These are phyloP conservation scores for Andricus curvator DNA, from an alignment of 2,888 invertebrate species.

Conservation along the genomic window DNA sequence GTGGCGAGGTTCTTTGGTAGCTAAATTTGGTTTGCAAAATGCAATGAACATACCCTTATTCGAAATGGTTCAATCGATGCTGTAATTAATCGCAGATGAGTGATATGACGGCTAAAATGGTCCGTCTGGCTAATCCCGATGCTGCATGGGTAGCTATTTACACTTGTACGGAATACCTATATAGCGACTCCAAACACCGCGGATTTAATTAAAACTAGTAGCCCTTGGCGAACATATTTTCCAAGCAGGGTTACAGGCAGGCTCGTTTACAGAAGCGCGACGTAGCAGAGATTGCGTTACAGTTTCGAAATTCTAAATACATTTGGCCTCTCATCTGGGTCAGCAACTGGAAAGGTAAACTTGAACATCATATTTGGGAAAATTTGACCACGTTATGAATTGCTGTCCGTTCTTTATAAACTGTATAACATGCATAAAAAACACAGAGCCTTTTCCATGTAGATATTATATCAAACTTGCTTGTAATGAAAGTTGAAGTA, in stretches of 20 bases:
- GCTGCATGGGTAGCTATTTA: slow-evolving; percentile 20
- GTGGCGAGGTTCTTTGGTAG: background rate
- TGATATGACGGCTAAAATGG: slow-evolving; percentile 21
- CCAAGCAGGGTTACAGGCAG: slow-evolving; percentile 63
- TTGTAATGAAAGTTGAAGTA: background rate
- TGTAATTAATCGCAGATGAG: slow-evolving; percentile 20
- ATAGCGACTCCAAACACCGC: slow-evolving; percentile 39
- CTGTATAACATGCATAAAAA: no score
- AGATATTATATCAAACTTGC: no score
- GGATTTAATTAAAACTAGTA: slow-evolving; percentile 74
- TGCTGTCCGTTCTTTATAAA: no score
- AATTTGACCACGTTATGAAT: background rate
- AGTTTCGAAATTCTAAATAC: background rate
- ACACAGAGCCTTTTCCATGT: no score
- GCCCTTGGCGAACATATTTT: slow-evolving; percentile 68
- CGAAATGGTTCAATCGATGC: slow-evolving; percentile 6
- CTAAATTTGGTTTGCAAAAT: background rate
- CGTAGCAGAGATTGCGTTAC: background rate
- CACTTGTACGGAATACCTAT: slow-evolving; percentile 2
- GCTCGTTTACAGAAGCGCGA: slow-evolving; percentile 28
- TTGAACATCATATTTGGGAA: background rate
- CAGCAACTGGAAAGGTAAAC: slow-evolving; percentile 3
- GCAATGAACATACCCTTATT: slow-evolving; percentile 1
- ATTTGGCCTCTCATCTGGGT: background rate
- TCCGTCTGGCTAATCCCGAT: slow-evolving; percentile 10